These are phyloP conservation scores for Megaceryle maxima DNA, from an alignment of 2,113 vertebrate genomes.

Conservation along the genomic window DNA sequence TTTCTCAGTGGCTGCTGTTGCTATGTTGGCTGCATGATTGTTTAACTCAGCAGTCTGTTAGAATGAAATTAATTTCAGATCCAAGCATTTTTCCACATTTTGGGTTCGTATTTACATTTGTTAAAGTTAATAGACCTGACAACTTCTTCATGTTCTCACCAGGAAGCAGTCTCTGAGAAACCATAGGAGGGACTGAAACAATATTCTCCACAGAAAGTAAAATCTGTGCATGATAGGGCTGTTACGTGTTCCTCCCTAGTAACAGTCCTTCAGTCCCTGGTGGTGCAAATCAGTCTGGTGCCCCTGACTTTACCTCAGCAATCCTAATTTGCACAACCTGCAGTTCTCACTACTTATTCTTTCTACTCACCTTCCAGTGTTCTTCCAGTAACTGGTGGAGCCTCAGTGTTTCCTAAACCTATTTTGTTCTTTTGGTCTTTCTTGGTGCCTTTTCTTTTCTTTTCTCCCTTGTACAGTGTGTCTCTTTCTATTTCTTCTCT, in stretches of 20 bases:
- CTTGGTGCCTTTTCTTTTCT: not conserved
- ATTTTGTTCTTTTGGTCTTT: not conserved
- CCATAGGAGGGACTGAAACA: not conserved
- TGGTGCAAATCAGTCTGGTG: not conserved
- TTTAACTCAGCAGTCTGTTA: constrained; percentile 56
- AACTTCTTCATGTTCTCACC: constrained; percentile 70
- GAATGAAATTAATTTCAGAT: constrained; percentile 58
- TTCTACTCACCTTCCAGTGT: not conserved
- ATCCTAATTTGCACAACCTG: not conserved
- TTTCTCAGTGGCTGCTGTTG: not conserved
- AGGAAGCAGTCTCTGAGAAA: constrained; percentile 44
- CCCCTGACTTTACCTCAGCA: not conserved
- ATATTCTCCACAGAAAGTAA: constrained; percentile 4
- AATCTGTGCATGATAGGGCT: not conserved
- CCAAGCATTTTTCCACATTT: constrained; percentile 33
- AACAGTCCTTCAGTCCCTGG: not conserved
- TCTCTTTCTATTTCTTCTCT: not conserved
- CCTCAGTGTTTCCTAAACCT: not conserved
- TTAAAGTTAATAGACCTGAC: constrained; percentile 73
- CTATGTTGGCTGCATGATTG: not conserved
- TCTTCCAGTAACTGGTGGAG: not conserved
- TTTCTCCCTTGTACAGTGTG: not conserved
- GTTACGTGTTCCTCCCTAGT: not conserved
- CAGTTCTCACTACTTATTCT: not conserved
- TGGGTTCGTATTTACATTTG: constrained; percentile 67